Evolutionary conservation across 1,140 invertebrate species (phyloP).

Genomic region (Catajapyx aquilonaris): DNA sequence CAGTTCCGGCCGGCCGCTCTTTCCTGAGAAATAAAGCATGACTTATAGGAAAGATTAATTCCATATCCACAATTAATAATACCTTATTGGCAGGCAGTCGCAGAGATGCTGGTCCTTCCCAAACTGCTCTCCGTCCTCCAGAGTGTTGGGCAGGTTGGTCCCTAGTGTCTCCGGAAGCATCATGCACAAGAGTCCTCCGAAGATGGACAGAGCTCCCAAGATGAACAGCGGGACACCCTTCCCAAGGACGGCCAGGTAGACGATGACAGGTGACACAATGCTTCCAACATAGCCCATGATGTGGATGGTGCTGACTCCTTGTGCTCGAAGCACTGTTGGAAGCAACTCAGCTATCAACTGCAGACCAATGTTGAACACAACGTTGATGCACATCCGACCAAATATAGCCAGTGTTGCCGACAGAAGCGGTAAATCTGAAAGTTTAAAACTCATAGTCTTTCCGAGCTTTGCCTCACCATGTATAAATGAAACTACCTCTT

Average conservation of each 20-base stretch:
- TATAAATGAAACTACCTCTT: slow-evolving; percentile 25
- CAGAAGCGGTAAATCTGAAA: no score
- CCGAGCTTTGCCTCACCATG: no score
- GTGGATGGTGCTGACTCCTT: slow-evolving; percentile 61
- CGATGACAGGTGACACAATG: slow-evolving; percentile 57
- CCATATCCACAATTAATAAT: no score
- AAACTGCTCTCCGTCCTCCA: slow-evolving; percentile 65
- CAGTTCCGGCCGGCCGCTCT: no score
- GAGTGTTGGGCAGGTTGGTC: slow-evolving; percentile 56
- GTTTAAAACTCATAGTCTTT: no score
- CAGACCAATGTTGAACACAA: slow-evolving; percentile 70
- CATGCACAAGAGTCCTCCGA: slow-evolving; percentile 45
- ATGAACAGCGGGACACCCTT: slow-evolving; percentile 55
- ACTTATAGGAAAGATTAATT: no score
- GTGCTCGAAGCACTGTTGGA: slow-evolving; percentile 64
- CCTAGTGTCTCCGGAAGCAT: slow-evolving; percentile 64
- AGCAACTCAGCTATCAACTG: slow-evolving; percentile 70
- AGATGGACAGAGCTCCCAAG: slow-evolving; percentile 44
- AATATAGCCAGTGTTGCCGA: slow-evolving; percentile 48
- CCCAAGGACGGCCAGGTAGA: slow-evolving; percentile 55
- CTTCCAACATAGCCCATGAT: slow-evolving; percentile 67
- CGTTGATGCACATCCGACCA: slow-evolving; percentile 62
- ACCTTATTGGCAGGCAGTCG: no score
- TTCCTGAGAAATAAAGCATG: no score
- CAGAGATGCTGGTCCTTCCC: slow-evolving; percentile 53